Percentiles rank a stretch among this genome's conserved stretches.
These are phyloP conservation scores for Megaptera novaeangliae DNA, from an alignment of 2,113 vertebrate species.

Conservation along the genomic window DNA sequence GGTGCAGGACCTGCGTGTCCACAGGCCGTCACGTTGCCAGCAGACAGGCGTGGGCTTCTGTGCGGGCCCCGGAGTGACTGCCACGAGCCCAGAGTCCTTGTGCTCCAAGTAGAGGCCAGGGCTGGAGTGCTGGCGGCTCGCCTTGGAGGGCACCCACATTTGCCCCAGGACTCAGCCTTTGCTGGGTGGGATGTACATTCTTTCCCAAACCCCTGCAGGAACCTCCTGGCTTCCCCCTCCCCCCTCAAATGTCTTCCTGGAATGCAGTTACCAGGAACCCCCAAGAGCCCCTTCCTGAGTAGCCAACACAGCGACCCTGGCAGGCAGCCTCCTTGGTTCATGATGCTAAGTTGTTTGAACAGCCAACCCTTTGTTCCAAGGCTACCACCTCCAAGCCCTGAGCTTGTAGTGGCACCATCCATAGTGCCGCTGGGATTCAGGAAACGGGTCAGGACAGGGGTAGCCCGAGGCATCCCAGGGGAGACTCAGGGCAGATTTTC, in stretches of 20 bases:
- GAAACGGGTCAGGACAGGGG: background rate
- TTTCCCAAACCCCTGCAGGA: too few species aligned
- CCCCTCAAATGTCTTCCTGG: background rate
- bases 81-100: accelerated
- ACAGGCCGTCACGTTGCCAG: background rate
- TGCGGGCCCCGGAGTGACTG: background rate
- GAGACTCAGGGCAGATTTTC: accelerated
- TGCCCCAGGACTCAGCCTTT: background rate
- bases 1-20: accelerated
- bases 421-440: accelerated
- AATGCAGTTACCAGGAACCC: too few species aligned
- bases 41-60: too few species aligned
- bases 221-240: accelerated
- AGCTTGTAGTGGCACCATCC: accelerated
- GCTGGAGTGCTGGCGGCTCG: accelerated
- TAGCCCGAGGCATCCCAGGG: background rate
- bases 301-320: accelerated
- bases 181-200: accelerated
- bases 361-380: too few species aligned
- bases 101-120: accelerated
- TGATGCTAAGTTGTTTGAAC: accelerated
- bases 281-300: accelerated
- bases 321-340: accelerated
- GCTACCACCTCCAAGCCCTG: accelerated
- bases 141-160: accelerated